Base-by-base conservation (phyloP, 2,797 vertebrate genomes). In the Bovichtus variegatus region DNA sequence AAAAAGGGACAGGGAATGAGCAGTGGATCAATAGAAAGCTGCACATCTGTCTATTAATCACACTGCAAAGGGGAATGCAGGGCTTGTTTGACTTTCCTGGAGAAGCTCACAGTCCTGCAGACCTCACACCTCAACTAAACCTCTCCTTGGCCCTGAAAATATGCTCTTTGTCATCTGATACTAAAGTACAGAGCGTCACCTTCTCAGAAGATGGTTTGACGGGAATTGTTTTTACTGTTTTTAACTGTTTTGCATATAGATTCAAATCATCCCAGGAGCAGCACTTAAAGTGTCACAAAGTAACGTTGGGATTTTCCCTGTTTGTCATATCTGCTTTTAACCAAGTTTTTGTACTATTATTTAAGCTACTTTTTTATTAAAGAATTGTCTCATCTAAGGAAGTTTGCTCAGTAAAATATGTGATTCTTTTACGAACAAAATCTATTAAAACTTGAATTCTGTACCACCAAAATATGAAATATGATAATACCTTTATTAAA, bases 381-480 rank as follows among this genome's bases (percentile, higher is more conserved):
- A 83, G 67, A 89, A 62, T 53, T 87, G 85, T 91, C 50, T 92
- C 62, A 76, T 89, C 53, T 91, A 85, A 88, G 88, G 84, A 94
- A 80, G 80, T 91, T 87, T 92, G 61, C 66, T 91, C 69, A 84
- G 88, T 91, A 89, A 71, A 72, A 55, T 88, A 76, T 90, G 84
- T 89, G 89, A 93, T 95, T 93, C 47, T 71, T 86, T 82, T 93
- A 79, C 93, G 89, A 91, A 93, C 89, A 89, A 93, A 90, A 91
- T 94, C 87, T 94, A 86, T 92, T 86, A 91, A 93, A 89, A 95
- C 94, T 94, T 95, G 93, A 95, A 95, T 86, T 94, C 59, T 93
- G 70, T 93, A 88, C 81, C 82, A 93, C 89, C 90, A 91, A 93
- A 92, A 90, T 87, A 91, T 86, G 67, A 89, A 75, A 82, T 79